Conservation (phyloP, 92 coral and sea anemone species). For the Blastomussa wellsi region DNA sequence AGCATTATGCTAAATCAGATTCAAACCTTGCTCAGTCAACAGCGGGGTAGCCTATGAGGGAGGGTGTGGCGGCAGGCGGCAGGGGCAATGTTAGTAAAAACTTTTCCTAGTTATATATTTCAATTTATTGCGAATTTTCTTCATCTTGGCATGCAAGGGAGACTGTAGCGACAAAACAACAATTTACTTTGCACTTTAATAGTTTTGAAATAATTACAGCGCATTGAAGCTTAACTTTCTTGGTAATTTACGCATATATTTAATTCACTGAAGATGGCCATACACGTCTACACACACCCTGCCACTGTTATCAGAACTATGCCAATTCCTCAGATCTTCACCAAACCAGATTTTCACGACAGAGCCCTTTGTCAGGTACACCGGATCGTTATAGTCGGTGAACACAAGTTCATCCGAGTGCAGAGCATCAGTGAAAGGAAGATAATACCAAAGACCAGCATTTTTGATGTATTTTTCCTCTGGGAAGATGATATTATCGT, state of each 20-base stretch:
- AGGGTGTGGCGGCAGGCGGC: too few relatives aligned
- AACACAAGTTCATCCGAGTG: constrained; percentile 72
- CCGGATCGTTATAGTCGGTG: constrained; percentile 58
- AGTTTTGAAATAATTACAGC: neutral
- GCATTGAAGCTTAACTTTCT: neutral
- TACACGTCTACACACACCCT: constrained; percentile 72
- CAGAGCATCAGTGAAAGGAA: constrained; percentile 64
- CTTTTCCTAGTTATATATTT: too few relatives aligned
- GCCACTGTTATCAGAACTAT: constrained; percentile 53
- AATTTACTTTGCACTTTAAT: neutral
- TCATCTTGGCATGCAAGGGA: neutral
- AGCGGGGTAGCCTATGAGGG: too few relatives aligned
- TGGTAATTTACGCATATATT: neutral
- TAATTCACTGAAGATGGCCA: constrained; percentile 47
- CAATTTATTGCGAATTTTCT: neutral
- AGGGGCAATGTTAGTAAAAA: too few relatives aligned
- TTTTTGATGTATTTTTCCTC: constrained; percentile 40
- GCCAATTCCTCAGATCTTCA: constrained; percentile 60
- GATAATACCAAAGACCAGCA: constrained; percentile 76
- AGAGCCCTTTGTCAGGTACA: constrained; percentile 51
- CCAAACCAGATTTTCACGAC: constrained; percentile 67
- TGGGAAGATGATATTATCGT: constrained; percentile 64
- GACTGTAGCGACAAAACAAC: neutral
- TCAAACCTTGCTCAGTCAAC: too few relatives aligned
- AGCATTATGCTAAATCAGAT: too few relatives aligned